Percentiles rank a stretch among this genome's conserved stretches.
phyloP scores from a whole-genome alignment of 1,140 invertebrate genomes.

The Halictus rubicundus region DNA sequence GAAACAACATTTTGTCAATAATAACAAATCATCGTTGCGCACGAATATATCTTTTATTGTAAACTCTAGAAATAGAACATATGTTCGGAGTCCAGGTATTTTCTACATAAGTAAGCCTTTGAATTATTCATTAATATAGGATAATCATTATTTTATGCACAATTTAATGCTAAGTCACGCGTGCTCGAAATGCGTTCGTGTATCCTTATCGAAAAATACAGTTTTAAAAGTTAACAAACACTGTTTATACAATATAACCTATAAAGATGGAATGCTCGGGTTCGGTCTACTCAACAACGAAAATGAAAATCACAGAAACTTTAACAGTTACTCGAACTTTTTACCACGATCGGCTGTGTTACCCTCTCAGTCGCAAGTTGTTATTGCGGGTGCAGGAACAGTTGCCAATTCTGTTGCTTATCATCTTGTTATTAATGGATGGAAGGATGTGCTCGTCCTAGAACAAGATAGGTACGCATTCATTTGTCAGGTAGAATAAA shows the following conservation, averaged over 20 bases:
- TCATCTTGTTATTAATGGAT: constrained; percentile 84
- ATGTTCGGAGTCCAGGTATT: not conserved
- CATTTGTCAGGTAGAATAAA: constrained; percentile 11
- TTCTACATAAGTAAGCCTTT: not conserved
- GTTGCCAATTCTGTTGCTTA: constrained; percentile 86
- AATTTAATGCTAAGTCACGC: constrained; percentile 46
- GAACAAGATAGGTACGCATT: constrained; percentile 82
- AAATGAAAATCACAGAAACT: not conserved
- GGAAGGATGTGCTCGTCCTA: constrained; percentile 84
- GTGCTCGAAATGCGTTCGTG: constrained; percentile 37
- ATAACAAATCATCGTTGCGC: not conserved
- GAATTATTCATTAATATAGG: not conserved
- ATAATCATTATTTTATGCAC: not conserved
- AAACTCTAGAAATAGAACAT: constrained; percentile 14
- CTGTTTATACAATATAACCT: constrained; percentile 42
- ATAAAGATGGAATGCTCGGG: constrained; percentile 21
- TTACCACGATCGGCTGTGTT: constrained; percentile 46
- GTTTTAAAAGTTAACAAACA: constrained; percentile 2
- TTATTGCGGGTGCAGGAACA: constrained; percentile 85
- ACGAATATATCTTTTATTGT: not conserved
- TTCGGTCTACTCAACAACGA: too few relatives aligned
- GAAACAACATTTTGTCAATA: not conserved
- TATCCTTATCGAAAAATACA: constrained; percentile 32
- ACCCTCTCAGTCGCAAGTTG: constrained; percentile 81
- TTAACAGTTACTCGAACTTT: not conserved